Conservation (phyloP, 2,113 vertebrate genomes). For the Varanus komodoensis region DNA sequence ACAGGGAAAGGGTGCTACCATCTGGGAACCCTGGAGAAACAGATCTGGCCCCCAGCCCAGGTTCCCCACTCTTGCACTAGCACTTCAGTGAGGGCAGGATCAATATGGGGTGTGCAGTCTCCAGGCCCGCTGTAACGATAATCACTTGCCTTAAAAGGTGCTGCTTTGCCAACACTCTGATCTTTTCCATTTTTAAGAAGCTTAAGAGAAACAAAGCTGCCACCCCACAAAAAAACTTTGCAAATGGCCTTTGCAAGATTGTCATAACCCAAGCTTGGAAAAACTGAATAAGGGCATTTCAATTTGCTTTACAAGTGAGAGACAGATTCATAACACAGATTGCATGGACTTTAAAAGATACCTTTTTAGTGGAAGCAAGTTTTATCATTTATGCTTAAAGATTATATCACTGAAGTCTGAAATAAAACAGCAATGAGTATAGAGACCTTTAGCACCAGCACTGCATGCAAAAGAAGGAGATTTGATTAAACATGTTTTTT, state of each 20-base stretch:
- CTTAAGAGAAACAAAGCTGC: neutral
- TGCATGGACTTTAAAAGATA: neutral
- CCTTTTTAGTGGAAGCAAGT: neutral
- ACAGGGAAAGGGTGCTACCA: no score
- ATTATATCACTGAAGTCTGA: slow-evolving; percentile 20
- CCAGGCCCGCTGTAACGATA: neutral
- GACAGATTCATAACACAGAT: neutral
- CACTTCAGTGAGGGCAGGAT: neutral
- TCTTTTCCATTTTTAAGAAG: neutral
- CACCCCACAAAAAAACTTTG: neutral
- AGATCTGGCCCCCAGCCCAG: no score
- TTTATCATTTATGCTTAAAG: slow-evolving; percentile 10
- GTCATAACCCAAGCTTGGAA: neutral
- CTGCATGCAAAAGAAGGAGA: slow-evolving; percentile 44
- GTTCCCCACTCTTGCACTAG: neutral
- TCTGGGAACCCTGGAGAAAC: no score
- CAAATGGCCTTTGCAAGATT: neutral
- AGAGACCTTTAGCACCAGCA: slow-evolving; percentile 5
- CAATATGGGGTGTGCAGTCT: neutral
- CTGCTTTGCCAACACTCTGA: neutral
- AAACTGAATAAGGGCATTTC: neutral
- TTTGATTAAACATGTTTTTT: slow-evolving; percentile 26
- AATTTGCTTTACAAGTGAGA: neutral
- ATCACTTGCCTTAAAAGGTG: neutral
- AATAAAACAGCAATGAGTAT: slow-evolving; percentile 35